Percentiles rank a stretch among this genome's conserved stretches.
Conservation (phyloP, 2,113 vertebrate genomes). For the Macrotis lagotis region DNA sequence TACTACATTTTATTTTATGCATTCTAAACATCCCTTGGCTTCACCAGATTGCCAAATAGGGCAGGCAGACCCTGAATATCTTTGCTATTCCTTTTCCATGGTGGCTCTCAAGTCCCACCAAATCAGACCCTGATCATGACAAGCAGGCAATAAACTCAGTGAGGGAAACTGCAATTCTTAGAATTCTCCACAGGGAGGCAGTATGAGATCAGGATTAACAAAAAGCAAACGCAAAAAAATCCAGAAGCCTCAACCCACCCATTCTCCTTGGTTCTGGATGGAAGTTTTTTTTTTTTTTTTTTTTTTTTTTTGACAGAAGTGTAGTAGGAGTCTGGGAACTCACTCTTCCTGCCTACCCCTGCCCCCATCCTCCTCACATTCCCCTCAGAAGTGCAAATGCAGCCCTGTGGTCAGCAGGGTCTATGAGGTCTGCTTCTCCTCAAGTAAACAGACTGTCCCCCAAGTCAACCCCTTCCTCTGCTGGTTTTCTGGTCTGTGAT, state of each 20-base stretch:
- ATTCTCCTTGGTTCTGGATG: background rate
- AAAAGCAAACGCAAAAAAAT: background rate
- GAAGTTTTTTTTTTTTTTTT: constrained; percentile 25
- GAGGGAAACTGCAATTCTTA: constrained; percentile 77
- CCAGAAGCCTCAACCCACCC: background rate
- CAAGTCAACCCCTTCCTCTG: background rate
- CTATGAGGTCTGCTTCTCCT: background rate
- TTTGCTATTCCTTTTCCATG: background rate
- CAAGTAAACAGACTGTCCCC: background rate
- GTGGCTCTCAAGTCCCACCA: background rate
- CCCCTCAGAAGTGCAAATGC: background rate
- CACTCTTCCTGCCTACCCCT: background rate
- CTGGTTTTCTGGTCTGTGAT: background rate
- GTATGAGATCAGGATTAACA: constrained; percentile 85
- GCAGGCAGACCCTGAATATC: background rate
- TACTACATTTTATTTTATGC: background rate
- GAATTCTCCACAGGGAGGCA: constrained; percentile 86
- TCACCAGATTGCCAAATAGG: background rate
- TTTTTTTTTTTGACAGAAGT: background rate
- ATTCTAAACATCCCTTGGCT: background rate
- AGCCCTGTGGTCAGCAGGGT: background rate
- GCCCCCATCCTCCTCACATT: background rate
- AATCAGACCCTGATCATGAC: background rate
- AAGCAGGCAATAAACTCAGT: background rate
- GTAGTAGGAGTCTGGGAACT: background rate